These are phyloP conservation scores for Crotalus horridus DNA, from an alignment of 2,113 vertebrate species.

Conservation along the genomic window DNA sequence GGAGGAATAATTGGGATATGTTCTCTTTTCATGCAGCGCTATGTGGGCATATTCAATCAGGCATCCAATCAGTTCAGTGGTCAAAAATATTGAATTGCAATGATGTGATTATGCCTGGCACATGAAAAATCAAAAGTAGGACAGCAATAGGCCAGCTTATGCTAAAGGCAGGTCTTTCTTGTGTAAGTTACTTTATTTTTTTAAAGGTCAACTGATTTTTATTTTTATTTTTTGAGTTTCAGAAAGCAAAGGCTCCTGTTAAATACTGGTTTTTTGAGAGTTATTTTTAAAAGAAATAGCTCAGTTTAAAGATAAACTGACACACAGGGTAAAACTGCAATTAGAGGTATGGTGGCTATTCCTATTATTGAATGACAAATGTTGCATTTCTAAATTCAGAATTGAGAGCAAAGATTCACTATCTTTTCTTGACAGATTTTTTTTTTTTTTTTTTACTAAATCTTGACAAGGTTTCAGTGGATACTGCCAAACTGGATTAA, in stretches of 20 bases:
- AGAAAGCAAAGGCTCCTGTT: background rate
- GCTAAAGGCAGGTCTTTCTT: slow-evolving; percentile 9
- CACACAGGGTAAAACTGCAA: background rate
- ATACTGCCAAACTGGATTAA: background rate
- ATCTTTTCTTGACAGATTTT: background rate
- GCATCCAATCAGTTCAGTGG: slow-evolving; percentile 10
- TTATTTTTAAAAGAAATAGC: background rate
- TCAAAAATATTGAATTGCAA: slow-evolving; percentile 7
- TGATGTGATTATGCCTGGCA: slow-evolving; percentile 15
- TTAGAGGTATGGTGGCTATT: background rate
- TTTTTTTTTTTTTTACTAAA: background rate
- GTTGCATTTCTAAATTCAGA: background rate
- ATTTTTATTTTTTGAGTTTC: background rate
- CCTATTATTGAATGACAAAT: background rate
- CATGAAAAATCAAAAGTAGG: slow-evolving; percentile 13
- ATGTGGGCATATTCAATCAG: background rate
- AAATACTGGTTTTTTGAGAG: background rate
- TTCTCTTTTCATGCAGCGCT: background rate
- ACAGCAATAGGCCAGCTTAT: slow-evolving; percentile 2
- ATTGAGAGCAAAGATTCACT: background rate
- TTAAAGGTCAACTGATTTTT: background rate
- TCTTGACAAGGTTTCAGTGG: background rate
- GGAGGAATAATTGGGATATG: background rate
- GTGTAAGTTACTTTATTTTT: background rate
- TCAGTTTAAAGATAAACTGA: background rate